Evolutionary conservation across 2,797 vertebrate genomes (phyloP), one percentile per base, ranked within the genome.

Genomic region (Pelobates cultripes): DNA sequence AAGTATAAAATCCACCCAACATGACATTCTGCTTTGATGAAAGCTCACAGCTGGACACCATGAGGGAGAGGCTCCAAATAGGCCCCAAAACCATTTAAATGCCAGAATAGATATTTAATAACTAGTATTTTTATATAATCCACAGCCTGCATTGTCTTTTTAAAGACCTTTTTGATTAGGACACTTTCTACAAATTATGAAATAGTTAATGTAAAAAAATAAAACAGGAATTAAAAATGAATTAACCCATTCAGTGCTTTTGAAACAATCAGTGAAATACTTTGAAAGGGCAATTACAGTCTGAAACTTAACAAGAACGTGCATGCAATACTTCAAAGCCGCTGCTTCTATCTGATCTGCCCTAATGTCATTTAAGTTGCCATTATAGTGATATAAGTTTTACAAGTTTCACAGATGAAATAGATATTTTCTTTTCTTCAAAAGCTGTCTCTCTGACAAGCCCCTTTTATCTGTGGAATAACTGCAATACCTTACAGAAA

Each of bases 321-420:
- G 72, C 80, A 66, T 66, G 80, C 28, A 53, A 28, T 15, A 72
- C 68, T 71, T 82, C 68, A 82, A 82, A 82, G 69, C 63, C 55
- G 44, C 63, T 40, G 7, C 42, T 28, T 77, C 15, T 66, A 75
- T 72, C 57, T 82, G 80, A 77, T 82, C 80, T 82, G 57, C 80
- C 80, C 80, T 63, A 75, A 82, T 77, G 57, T 71, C 69, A 64
- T 71, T 51, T 81, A 69, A 71, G 53, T 45, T 53, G 73, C 73
- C 66, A 41, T 61, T 73, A 73, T 8, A 42, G 71, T 73, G 70
- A 72, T 51, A 72, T 72, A 72, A 40, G 17, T 51, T 72, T 17
- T 72, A 72, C 45, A 72, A 4, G 40, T 73, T 15, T 73, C 28
- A 15, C 57, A 61, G 14, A 60, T 61, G 41, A 60, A 60, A 57